Evolutionary conservation across 2,888 invertebrate species (phyloP).

Genomic region (Craniophora ligustri): DNA sequence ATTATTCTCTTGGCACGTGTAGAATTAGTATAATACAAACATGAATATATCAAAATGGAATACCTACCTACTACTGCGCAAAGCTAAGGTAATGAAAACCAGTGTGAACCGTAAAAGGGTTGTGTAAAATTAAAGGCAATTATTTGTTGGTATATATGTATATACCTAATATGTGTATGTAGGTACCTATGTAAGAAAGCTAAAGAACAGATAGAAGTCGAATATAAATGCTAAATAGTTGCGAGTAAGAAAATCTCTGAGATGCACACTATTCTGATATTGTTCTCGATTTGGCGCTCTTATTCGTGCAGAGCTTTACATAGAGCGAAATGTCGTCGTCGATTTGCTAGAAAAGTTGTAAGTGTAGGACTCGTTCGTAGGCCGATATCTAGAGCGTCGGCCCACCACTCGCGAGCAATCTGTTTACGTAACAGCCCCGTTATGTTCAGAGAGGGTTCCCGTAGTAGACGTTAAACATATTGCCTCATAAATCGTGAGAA

Average conservation of each 20-base stretch:
- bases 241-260: constrained; percentile 34
- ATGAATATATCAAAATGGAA: background rate
- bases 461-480: constrained; percentile 88
- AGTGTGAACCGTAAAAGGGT: too few species aligned
- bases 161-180: too few species aligned
- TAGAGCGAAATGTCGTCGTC: constrained; percentile 66
- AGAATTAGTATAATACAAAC: background rate
- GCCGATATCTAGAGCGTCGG: constrained; percentile 78
- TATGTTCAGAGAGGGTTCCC: constrained; percentile 86
- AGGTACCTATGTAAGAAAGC: background rate
- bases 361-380: constrained; percentile 76
- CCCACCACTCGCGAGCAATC: constrained; percentile 85
- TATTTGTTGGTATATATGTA: too few species aligned
- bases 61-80: background rate
- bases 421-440: constrained; percentile 88
- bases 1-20: constrained; percentile 22
- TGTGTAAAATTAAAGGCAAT: too few species aligned
- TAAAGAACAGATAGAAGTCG: background rate
- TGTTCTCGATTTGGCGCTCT: constrained; percentile 55
- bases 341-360: constrained; percentile 75
- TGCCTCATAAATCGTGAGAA: constrained; percentile 88
- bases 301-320: constrained; percentile 65
- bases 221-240: constrained; percentile 13
- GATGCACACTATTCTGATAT: constrained; percentile 54
- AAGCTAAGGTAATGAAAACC: too few species aligned